Evolutionary conservation across 64 coral and sea anemone species (phyloP).

Genomic region (Montipora capricornis): DNA sequence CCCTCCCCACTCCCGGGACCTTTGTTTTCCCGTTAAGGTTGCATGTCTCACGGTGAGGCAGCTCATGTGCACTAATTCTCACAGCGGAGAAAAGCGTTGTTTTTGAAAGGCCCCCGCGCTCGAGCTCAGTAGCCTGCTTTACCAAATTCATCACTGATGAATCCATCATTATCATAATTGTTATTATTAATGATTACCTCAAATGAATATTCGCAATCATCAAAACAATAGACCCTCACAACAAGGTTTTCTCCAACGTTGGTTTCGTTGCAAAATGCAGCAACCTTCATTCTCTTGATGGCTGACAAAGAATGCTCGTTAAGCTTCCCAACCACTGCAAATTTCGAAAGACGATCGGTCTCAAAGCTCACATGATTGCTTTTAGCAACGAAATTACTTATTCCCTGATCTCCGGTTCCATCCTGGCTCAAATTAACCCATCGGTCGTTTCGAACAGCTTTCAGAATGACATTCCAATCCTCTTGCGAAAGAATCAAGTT

Average conservation of each 20-base stretch:
- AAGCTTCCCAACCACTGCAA: conserved; percentile 40
- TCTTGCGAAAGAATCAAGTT: background rate
- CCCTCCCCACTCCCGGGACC: no score
- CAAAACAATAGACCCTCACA: conserved; percentile 35
- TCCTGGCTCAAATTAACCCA: background rate
- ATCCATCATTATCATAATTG: no score
- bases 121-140: no score
- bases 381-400: background rate
- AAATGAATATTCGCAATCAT: conserved; percentile 40
- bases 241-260: conserved; percentile 36
- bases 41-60: no score
- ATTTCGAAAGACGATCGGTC: conserved; percentile 7
- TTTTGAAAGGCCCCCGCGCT: no score
- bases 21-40: no score
- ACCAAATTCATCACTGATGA: no score
- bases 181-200: background rate
- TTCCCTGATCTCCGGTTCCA: background rate
- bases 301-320: background rate
- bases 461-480: conserved; percentile 37
- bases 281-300: conserved; percentile 59
- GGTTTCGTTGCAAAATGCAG: conserved; percentile 9
- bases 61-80: no score
- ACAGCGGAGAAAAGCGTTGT: no score
- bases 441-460: background rate
- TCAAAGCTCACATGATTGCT: conserved; percentile 51